Base-by-base conservation (phyloP, 2,113 vertebrate genomes). In the Nesoenas mayeri region DNA sequence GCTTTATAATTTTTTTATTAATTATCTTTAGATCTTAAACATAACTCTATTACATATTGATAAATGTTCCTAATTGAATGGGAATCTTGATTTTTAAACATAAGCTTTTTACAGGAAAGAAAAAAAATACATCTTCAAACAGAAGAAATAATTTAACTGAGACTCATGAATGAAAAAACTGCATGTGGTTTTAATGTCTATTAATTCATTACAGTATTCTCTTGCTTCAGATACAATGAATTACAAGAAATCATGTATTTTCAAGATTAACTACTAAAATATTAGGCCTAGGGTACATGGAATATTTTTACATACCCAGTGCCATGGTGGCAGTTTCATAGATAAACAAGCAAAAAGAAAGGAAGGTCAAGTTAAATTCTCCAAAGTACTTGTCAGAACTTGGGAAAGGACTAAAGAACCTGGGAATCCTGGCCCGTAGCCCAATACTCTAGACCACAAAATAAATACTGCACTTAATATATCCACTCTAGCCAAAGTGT, bases 401-500 rank as follows among this genome's bases (percentile, higher is more conserved):
- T 48, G 17, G 36, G 60, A 91, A 94, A 91, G 32, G 5, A 67
- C 54, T 89, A 64, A 89, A 48, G 29, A 84, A 60, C 61, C 34
- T 44, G 31, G 29, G 65, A 94, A 90, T 71, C 34, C 53, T 96
- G 90, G 85, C 44, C 67, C 51, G 28, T 29, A 83, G 82, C 82
- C 72, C 51, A 72, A 9, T 40, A 57, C 6, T 18, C 31, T 53
- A 74, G 85, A 90, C 79, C 60, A 85, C 83, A 94, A 85, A 92
- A 93, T 80, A 96, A 94, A 90, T 88, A 88, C n/a, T 78, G 18
- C 42, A 36, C 32, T 90, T 88, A 79, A 71, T 93, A 86, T 64
- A 86, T 31, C 53, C 64, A 80, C 53, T 91, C 48, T 44, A 80
- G 22, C 42, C 34, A 71, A 73, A 94, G 47, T 53, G 29, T 78